A percentile compares a stretch with the other conserved stretches of the same genome.
Evolutionary conservation across 2,888 invertebrate genomes (phyloP).

Genomic region (Parasteatoda lunata): DNA sequence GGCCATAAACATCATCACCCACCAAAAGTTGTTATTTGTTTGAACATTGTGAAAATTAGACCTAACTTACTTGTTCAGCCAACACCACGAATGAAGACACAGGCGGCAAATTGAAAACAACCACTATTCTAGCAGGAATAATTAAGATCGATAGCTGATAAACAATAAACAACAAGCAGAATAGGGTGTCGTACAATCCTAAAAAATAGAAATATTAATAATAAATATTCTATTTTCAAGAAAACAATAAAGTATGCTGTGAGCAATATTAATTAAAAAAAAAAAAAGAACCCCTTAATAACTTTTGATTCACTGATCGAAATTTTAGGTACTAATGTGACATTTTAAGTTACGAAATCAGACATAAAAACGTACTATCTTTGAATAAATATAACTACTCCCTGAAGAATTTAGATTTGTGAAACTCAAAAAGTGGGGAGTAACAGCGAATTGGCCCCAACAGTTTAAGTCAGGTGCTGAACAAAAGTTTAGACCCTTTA

Average conservation of each 20-base stretch:
- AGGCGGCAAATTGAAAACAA: constrained; percentile 52
- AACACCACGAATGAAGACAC: constrained; percentile 63
- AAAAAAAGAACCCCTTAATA: neutral
- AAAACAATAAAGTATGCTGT: neutral
- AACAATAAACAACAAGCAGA: constrained; percentile 31
- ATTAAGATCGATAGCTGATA: constrained; percentile 40
- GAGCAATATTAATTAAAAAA: too few species aligned
- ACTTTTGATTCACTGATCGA: neutral
- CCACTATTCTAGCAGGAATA: constrained; percentile 34
- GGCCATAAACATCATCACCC: too few species aligned
- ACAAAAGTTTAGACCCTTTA: too few species aligned
- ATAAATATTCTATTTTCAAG: neutral
- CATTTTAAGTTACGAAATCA: neutral
- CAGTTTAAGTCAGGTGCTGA: too few species aligned
- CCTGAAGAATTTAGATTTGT: neutral
- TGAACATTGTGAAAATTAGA: neutral
- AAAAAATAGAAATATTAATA: constrained; percentile 59
- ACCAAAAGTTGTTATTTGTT: too few species aligned
- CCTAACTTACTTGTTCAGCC: constrained; percentile 58
- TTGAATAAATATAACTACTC: neutral
- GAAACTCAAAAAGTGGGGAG: too few species aligned
- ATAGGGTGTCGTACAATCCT: constrained; percentile 72
- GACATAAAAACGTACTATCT: too few species aligned
- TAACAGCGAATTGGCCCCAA: too few species aligned
- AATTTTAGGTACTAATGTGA: neutral